Conservation (phyloP, 2,888 invertebrate genomes). For the Philopedon plagiatum region DNA sequence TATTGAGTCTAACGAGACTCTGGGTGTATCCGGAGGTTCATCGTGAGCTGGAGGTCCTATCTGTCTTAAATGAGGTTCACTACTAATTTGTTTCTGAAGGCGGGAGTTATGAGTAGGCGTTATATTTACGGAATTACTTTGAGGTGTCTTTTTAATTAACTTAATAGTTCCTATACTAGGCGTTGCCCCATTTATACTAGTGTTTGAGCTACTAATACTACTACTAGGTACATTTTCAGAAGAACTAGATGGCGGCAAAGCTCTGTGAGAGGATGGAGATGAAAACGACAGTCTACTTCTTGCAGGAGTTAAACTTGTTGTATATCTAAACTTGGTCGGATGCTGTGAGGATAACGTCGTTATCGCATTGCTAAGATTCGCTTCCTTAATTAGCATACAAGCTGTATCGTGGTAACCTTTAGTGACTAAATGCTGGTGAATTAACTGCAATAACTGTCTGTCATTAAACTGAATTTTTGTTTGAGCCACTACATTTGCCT, state of each 20-base stretch:
- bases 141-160: conserved; percentile 40
- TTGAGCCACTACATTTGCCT: conserved; percentile 94
- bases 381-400: conserved; percentile 82
- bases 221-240: conserved; percentile 24
- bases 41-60: conserved; percentile 45
- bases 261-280: conserved; percentile 22
- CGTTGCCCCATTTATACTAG: conserved; percentile 29
- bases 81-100: conserved; percentile 71
- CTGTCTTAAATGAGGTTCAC: conserved; percentile 58
- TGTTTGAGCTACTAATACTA: not conserved
- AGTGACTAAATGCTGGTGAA: conserved; percentile 87
- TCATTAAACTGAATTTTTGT: conserved; percentile 96
- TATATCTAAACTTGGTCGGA: conserved; percentile 68
- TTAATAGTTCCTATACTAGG: conserved; percentile 40
- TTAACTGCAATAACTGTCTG: conserved; percentile 91
- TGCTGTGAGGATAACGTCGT: conserved; percentile 65
- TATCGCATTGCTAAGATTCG: conserved; percentile 75
- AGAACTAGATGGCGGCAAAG: conserved; percentile 25
- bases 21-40: conserved; percentile 52
- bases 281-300: conserved; percentile 65
- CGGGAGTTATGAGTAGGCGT: conserved; percentile 62
- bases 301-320: conserved; percentile 71
- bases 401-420: conserved; percentile 85
- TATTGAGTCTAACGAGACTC: conserved; percentile 87
- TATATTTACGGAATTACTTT: not conserved